Conservation (phyloP, 2,797 vertebrate genomes). For the Cottoperca gobio region DNA sequence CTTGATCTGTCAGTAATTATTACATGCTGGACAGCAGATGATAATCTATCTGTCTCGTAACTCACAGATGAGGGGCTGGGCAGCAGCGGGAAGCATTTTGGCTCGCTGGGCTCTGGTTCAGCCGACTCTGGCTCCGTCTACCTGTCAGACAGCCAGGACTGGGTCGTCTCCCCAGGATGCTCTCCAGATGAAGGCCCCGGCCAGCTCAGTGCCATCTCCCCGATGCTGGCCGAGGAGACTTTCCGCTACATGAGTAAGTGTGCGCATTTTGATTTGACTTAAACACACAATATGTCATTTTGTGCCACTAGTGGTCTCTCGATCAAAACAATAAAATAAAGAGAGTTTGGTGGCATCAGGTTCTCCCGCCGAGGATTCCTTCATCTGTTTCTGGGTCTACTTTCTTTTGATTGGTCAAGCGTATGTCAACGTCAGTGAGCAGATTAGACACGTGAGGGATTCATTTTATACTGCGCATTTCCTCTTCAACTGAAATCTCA, state of each 20-base stretch:
- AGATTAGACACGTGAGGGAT: slow-evolving; percentile 52
- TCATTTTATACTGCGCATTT: slow-evolving; percentile 20
- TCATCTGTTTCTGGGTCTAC: background rate
- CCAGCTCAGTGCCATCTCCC: slow-evolving; percentile 79
- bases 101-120: slow-evolving; percentile 82
- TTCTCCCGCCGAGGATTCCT: too few species aligned
- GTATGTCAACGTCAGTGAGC: slow-evolving; percentile 23
- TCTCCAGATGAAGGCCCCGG: slow-evolving; percentile 76
- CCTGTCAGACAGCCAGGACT: slow-evolving; percentile 92
- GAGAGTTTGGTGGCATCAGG: too few species aligned
- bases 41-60: background rate
- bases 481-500: slow-evolving; percentile 40
- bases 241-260: slow-evolving; percentile 97
- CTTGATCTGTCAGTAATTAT: background rate
- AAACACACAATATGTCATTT: too few species aligned
- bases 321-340: too few species aligned
- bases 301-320: too few species aligned
- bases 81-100: slow-evolving; percentile 67
- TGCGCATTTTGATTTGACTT: background rate
- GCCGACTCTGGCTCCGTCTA: slow-evolving; percentile 89
- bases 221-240: slow-evolving; percentile 89
- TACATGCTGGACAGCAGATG: background rate
- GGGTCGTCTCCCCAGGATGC: slow-evolving; percentile 83
- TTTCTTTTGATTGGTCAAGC: slow-evolving; percentile 38
- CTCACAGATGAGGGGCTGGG: slow-evolving; percentile 76